Evolutionary conservation across 2,888 invertebrate species (phyloP).

Genomic region (Steinernema scapterisci): DNA sequence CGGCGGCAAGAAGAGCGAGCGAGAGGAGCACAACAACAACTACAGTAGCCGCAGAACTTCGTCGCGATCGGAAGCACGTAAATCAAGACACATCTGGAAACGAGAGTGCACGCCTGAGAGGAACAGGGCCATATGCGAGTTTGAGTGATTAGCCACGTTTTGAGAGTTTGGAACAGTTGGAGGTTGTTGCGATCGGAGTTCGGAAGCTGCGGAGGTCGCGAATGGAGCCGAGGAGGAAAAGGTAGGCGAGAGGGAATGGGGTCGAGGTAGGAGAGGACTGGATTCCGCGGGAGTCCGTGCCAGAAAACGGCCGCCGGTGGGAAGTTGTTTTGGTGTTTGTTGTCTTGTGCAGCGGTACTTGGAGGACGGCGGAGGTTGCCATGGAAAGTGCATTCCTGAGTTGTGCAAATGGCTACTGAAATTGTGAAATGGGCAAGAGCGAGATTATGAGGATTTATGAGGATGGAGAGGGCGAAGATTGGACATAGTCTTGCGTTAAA

Average conservation of each 20-base stretch:
- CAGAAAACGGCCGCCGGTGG: too few relatives aligned
- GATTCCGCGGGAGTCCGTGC: too few relatives aligned
- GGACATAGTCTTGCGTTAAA: too few relatives aligned
- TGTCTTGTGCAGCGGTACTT: too few relatives aligned
- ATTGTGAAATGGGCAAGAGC: too few relatives aligned
- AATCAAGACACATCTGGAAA: conserved; percentile 22
- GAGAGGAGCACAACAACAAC: conserved; percentile 1
- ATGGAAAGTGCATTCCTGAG: too few relatives aligned
- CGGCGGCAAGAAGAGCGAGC: too few relatives aligned
- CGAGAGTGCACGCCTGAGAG: neutral
- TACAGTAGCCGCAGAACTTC: conserved; percentile 14
- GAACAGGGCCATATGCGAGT: neutral
- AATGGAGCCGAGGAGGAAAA: neutral
- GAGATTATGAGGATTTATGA: too few relatives aligned
- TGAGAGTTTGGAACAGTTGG: neutral
- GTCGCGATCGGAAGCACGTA: conserved; percentile 14
- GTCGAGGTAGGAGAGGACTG: neutral
- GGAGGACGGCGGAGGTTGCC: too few relatives aligned
- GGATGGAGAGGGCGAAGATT: too few relatives aligned
- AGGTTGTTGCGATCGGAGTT: neutral
- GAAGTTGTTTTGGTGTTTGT: too few relatives aligned
- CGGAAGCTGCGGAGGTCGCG: neutral
- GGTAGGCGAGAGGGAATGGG: neutral
- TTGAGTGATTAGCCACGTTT: neutral
- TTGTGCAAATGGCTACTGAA: too few relatives aligned